These are phyloP conservation scores for Chloroclysta siterata DNA, from an alignment of 2,888 invertebrate species.

Conservation along the genomic window DNA sequence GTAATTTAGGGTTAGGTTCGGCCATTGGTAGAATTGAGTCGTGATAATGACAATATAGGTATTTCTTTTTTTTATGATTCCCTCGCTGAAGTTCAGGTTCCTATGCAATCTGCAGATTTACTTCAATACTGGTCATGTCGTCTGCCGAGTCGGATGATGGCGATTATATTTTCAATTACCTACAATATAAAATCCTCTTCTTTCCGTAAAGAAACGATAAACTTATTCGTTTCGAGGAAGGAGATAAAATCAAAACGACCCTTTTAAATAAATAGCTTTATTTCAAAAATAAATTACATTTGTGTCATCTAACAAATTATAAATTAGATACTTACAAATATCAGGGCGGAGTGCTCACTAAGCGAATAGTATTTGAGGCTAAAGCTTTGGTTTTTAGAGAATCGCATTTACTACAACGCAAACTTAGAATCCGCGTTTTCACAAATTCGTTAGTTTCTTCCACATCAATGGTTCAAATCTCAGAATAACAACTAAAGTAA, in stretches of 20 bases:
- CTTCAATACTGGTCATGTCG: too few species aligned
- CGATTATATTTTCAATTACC: too few species aligned
- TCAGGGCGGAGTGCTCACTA: conserved; percentile 15
- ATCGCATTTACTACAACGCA: conserved; percentile 5
- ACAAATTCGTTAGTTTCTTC: background rate
- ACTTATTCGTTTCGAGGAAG: background rate
- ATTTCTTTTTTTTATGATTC: too few species aligned
- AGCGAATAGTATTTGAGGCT: conserved; percentile 1
- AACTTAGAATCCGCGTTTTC: background rate
- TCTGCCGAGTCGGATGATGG: too few species aligned
- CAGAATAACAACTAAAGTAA: background rate
- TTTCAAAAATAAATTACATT: conserved; percentile 73
- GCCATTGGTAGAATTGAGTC: too few species aligned
- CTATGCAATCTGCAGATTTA: too few species aligned
- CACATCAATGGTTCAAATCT: background rate
- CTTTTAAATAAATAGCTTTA: conserved; percentile 64
- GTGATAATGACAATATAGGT: too few species aligned
- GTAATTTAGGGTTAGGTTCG: background rate
- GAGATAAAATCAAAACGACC: conserved; percentile 18
- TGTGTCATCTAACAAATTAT: conserved; percentile 42
- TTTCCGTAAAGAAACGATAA: too few species aligned
- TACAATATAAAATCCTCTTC: too few species aligned
- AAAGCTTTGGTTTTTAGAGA: conserved; percentile 3
- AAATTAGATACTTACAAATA: conserved; percentile 33
- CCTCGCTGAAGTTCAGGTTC: too few species aligned